phyloP scores from a whole-genome alignment of 2,113 vertebrate genomes.

The Alouatta palliata region DNA sequence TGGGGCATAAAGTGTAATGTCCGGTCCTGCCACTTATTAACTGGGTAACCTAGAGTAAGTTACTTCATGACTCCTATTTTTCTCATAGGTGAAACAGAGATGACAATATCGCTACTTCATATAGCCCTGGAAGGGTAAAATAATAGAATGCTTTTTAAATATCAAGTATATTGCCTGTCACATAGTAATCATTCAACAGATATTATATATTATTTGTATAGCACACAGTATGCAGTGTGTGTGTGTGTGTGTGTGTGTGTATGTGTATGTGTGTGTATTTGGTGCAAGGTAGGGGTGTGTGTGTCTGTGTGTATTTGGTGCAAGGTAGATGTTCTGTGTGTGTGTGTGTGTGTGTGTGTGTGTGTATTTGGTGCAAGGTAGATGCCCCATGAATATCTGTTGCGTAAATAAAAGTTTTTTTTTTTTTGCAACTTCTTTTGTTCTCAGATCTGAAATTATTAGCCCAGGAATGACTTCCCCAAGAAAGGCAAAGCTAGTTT shows the following conservation, averaged over 20 bases:
- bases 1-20: background rate
- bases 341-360: background rate
- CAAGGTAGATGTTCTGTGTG: too few species aligned
- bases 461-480: slow-evolving; percentile 4
- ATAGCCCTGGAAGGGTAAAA: slow-evolving; percentile 23
- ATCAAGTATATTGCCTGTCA: background rate
- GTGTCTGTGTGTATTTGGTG: background rate
- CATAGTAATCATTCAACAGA: slow-evolving; percentile 24
- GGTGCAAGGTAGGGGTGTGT: background rate
- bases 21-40: background rate
- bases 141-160: slow-evolving; percentile 38
- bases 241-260: fast-evolving
- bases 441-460: slow-evolving; percentile 5
- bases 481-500: slow-evolving; percentile 21
- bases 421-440: background rate
- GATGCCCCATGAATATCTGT: background rate
- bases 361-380: background rate
- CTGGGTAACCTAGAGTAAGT: background rate
- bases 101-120: background rate
- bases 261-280: background rate
- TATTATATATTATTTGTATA: background rate
- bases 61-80: slow-evolving; percentile 28
- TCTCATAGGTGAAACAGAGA: background rate
- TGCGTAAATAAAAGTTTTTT: background rate
- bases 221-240: background rate